Conservation (phyloP, 2,888 invertebrate genomes). For the Pseudococcus longispinus region DNA sequence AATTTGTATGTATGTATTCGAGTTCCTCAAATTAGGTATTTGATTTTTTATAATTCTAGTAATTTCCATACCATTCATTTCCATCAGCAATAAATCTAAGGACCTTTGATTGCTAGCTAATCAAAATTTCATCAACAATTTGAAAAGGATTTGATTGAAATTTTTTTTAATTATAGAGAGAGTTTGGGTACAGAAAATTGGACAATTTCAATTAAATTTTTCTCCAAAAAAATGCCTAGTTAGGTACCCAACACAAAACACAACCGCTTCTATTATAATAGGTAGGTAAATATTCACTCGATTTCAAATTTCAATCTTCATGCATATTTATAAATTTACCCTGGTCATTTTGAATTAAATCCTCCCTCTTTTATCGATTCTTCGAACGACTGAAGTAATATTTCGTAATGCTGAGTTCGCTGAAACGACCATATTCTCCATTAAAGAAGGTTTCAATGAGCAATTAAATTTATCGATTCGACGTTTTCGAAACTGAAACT, state of each 20-base stretch:
- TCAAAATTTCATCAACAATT: no score
- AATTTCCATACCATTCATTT: background rate
- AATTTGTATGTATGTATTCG: background rate
- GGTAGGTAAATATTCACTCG: background rate
- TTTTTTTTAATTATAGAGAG: no score
- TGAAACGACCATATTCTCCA: background rate
- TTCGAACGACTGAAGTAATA: background rate
- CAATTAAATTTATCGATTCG: background rate
- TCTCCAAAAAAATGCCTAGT: background rate
- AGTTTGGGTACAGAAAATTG: no score
- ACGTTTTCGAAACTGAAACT: no score
- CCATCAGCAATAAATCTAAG: no score
- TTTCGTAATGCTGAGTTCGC: background rate
- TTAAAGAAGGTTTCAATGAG: background rate
- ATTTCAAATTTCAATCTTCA: background rate
- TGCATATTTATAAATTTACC: background rate
- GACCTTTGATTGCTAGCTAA: no score
- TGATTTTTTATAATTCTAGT: background rate
- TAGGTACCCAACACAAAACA: background rate
- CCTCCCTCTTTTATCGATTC: background rate
- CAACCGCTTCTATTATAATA: no score
- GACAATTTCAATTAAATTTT: no score
- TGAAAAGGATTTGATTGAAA: no score
- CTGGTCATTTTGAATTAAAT: background rate
- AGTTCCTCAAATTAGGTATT: background rate